Conservation (phyloP, 2,888 invertebrate genomes). For the Rhagium mordax region DNA sequence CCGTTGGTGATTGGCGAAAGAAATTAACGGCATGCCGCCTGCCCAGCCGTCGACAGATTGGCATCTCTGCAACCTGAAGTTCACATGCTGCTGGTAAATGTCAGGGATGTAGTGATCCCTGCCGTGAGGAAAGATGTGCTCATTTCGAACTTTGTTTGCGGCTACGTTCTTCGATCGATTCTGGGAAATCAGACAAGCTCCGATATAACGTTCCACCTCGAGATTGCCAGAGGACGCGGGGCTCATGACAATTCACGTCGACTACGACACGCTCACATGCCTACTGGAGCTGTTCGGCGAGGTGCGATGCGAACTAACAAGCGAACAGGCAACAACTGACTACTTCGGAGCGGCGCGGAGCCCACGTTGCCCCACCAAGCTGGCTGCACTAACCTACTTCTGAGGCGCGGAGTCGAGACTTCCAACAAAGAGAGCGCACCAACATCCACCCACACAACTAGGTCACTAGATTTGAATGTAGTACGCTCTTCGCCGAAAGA, state of each 20-base stretch:
- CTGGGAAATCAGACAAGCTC: slow-evolving; percentile 74
- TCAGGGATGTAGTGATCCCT: slow-evolving; percentile 56
- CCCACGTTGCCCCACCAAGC: slow-evolving; percentile 49
- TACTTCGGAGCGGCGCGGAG: slow-evolving; percentile 17
- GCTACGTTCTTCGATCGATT: slow-evolving; percentile 50
- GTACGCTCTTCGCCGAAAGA: slow-evolving; percentile 22
- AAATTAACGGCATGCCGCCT: slow-evolving; percentile 83
- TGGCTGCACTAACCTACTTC: slow-evolving; percentile 69
- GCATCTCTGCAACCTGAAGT: slow-evolving; percentile 60
- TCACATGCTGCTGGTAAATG: slow-evolving; percentile 42
- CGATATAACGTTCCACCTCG: slow-evolving; percentile 78
- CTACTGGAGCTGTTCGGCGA: slow-evolving; percentile 56
- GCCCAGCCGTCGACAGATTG: slow-evolving; percentile 80
- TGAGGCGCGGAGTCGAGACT: slow-evolving; percentile 56
- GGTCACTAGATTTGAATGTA: slow-evolving; percentile 61
- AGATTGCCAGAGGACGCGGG: slow-evolving; percentile 78
- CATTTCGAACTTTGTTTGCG: slow-evolving; percentile 46
- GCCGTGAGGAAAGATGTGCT: slow-evolving; percentile 29
- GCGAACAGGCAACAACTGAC: slow-evolving; percentile 23
- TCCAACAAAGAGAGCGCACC: slow-evolving; percentile 63
- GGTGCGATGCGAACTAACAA: slow-evolving; percentile 61
- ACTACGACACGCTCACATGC: slow-evolving; percentile 50
- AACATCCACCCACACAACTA: slow-evolving; percentile 68
- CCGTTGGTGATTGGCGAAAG: slow-evolving; percentile 78
- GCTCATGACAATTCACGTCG: slow-evolving; percentile 76